A percentile compares a stretch with the other conserved stretches of the same genome.
These are phyloP conservation scores for Dasysyrphus albostriatus DNA, from an alignment of 2,888 invertebrate species.

Conservation along the genomic window DNA sequence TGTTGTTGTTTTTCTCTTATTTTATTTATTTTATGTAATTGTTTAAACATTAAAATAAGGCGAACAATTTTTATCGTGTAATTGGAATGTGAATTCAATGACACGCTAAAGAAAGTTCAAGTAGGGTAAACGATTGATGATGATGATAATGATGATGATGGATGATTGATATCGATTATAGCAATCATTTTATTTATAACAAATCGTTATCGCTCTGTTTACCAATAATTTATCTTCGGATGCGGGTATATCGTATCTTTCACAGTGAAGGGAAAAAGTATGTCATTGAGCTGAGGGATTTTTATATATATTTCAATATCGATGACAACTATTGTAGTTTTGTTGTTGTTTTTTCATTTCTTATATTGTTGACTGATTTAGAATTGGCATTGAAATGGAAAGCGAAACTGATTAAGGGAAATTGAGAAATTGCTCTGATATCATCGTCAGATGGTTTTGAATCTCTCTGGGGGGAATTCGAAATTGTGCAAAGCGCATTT, in stretches of 20 bases:
- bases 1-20: not conserved
- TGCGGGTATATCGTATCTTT: not conserved
- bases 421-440: not conserved
- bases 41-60: slow-evolving; percentile 37
- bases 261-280: not conserved
- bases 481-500: slow-evolving; percentile 1
- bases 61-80: slow-evolving; percentile 32
- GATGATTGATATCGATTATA: slow-evolving; percentile 9
- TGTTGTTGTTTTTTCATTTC: not conserved
- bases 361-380: slow-evolving; percentile 23
- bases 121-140: slow-evolving; percentile 12
- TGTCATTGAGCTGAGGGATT: slow-evolving; percentile 28
- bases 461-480: slow-evolving; percentile 27
- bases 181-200: slow-evolving; percentile 8
- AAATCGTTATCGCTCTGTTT: slow-evolving; percentile 26
- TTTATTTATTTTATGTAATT: slow-evolving; percentile 39
- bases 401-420: slow-evolving; percentile 21
- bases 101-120: slow-evolving; percentile 38
- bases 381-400: slow-evolving; percentile 53
- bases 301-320: slow-evolving; percentile 25
- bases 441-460: slow-evolving; percentile 8
- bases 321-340: not conserved
- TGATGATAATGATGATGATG: slow-evolving; percentile 16
- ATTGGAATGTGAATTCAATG: slow-evolving; percentile 46
- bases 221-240: not conserved